Percentiles rank a stretch among this genome's conserved stretches.
These are phyloP conservation scores for Yponomeuta malinellus DNA, from an alignment of 2,888 invertebrate species.

Conservation along the genomic window DNA sequence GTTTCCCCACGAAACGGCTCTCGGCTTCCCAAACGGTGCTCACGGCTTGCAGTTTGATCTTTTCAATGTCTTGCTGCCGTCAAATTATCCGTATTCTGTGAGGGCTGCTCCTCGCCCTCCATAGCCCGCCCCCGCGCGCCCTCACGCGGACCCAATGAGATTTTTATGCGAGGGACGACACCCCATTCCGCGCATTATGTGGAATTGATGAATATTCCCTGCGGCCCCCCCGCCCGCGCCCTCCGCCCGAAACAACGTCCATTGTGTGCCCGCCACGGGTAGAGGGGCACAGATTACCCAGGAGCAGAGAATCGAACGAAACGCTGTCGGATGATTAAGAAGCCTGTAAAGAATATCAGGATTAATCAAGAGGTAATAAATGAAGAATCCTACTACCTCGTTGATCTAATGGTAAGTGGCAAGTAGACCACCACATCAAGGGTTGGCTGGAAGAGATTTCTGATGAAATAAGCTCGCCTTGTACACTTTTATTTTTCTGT, in stretches of 20 bases:
- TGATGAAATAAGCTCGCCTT: no score
- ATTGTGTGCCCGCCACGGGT: background rate
- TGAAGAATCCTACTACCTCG: no score
- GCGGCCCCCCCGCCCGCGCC: background rate
- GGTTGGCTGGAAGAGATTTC: no score
- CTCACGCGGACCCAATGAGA: background rate
- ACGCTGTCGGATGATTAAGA: no score
- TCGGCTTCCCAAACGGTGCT: background rate
- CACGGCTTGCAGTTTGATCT: background rate
- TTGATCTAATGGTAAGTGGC: no score
- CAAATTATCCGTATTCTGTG: background rate
- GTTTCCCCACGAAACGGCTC: background rate
- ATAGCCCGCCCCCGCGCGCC: background rate
- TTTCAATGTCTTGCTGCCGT: background rate
- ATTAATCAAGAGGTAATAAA: no score
- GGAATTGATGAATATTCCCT: constrained; percentile 10
- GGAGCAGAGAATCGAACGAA: background rate
- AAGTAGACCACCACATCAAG: no score
- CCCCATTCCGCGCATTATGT: constrained; percentile 6
- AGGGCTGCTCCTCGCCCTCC: background rate
- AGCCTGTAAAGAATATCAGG: no score
- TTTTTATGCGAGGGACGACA: constrained; percentile 4
- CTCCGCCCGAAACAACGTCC: background rate
- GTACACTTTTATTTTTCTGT: no score
- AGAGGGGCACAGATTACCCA: background rate